Evolutionary conservation across 1,140 invertebrate species (phyloP).

Genomic region (Cotesia vestalis): DNA sequence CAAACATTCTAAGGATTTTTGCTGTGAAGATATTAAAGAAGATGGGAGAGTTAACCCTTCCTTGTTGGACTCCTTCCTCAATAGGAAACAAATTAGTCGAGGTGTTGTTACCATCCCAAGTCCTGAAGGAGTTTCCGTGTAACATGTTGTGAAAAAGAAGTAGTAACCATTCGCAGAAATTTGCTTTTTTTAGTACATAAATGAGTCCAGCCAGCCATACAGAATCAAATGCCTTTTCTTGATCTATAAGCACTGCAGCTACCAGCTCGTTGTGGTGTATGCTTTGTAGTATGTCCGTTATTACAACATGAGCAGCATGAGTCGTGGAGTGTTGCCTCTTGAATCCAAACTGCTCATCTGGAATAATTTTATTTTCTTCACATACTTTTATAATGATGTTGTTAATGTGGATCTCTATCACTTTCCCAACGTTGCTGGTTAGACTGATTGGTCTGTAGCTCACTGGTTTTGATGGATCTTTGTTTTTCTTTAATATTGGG

Average conservation of each 20-base stretch:
- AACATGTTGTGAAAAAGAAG: conserved; percentile 28
- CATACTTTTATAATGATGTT: neutral
- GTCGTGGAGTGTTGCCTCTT: neutral
- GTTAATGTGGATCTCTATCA: conserved; percentile 39
- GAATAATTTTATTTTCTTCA: neutral
- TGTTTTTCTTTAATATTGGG: conserved; percentile 39
- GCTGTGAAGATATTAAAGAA: conserved; percentile 39
- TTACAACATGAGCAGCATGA: neutral
- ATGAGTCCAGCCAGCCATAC: conserved; percentile 39
- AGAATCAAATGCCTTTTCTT: conserved; percentile 36
- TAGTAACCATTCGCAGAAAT: conserved; percentile 31
- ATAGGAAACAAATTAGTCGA: conserved; percentile 24
- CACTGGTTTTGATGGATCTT: conserved; percentile 26
- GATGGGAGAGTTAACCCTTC: conserved; percentile 37
- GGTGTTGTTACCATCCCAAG: neutral
- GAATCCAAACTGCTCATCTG: no score
- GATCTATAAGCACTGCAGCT: neutral
- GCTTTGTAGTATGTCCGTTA: neutral
- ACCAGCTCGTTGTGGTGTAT: neutral
- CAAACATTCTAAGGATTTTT: neutral
- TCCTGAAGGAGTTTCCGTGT: conserved; percentile 15
- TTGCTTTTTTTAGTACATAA: conserved; percentile 31
- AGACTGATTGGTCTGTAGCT: conserved; percentile 44
- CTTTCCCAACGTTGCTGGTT: conserved; percentile 43
- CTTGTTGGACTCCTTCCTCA: conserved; percentile 40